phyloP scores from a whole-genome alignment of 2,888 invertebrate species.

The Thumatha senex region DNA sequence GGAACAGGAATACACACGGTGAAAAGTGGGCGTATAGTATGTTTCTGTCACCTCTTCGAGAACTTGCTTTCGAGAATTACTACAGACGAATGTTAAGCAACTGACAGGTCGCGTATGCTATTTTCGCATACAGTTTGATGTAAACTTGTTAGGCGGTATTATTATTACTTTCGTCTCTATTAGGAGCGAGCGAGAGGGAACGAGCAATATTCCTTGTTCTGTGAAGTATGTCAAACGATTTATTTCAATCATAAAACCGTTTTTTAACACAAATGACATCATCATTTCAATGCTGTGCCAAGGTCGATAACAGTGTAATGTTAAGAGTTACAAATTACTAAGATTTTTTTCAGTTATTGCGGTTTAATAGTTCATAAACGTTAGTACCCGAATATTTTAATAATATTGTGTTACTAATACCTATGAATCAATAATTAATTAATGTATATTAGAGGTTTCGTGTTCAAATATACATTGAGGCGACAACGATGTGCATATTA shows the following conservation, averaged over 20 bases:
- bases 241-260: constrained; percentile 19
- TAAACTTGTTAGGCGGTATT: too few species aligned
- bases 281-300: constrained; percentile 36
- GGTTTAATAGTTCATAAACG: constrained; percentile 33
- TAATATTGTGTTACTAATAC: constrained; percentile 69
- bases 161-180: too few species aligned
- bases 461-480: constrained; percentile 29
- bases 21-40: too few species aligned
- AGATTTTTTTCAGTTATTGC: constrained; percentile 25
- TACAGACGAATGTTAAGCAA: too few species aligned
- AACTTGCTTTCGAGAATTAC: too few species aligned
- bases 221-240: constrained; percentile 21
- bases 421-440: constrained; percentile 54
- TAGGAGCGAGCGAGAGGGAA: too few species aligned
- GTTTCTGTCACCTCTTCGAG: too few species aligned
- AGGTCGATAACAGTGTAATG: constrained; percentile 36
- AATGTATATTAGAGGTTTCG: constrained; percentile 50
- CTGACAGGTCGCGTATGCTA: too few species aligned
- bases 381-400: constrained; percentile 56
- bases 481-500: constrained; percentile 33
- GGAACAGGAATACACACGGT: too few species aligned
- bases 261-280: constrained; percentile 19
- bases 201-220: too few species aligned
- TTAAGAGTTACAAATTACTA: constrained; percentile 26
- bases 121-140: too few species aligned